A percentile compares a stretch with the other conserved stretches of the same genome.
These are phyloP conservation scores for Progne subis DNA, from an alignment of 2,113 vertebrate species.

Conservation along the genomic window DNA sequence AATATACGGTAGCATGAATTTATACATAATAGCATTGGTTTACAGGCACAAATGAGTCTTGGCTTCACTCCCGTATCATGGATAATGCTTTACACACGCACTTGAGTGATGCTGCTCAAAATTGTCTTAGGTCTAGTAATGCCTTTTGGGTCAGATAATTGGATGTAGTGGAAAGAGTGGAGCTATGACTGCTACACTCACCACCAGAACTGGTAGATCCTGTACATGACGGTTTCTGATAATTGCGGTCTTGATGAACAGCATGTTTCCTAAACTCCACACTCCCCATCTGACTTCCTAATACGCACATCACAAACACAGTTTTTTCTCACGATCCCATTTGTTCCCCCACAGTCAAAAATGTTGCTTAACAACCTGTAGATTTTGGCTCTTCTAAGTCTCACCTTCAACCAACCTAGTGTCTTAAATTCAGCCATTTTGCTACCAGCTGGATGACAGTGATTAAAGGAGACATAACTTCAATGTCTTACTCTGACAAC, in stretches of 20 bases:
- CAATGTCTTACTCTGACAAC: not conserved
- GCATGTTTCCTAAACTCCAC: not conserved
- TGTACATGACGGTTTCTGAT: not conserved
- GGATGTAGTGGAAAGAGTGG: not conserved
- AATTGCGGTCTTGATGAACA: rapidly evolving
- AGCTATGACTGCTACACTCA: not conserved
- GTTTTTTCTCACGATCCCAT: not conserved
- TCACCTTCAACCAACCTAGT: not conserved
- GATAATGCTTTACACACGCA: not conserved
- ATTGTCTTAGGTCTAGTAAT: not conserved
- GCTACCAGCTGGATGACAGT: not conserved
- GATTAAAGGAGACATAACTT: not conserved
- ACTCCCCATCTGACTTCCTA: not conserved
- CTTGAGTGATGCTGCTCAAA: not conserved
- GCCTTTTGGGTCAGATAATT: not conserved
- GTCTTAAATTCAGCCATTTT: not conserved
- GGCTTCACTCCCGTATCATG: not conserved
- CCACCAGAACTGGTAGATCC: not conserved
- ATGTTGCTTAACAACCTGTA: not conserved
- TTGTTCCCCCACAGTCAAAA: not conserved
- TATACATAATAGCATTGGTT: not conserved
- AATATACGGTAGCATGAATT: not conserved
- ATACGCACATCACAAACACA: not conserved
- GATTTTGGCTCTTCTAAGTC: not conserved
- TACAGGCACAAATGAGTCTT: not conserved